These are phyloP conservation scores for Gryllus longicercus DNA, from an alignment of 2,888 invertebrate species.

Conservation along the genomic window DNA sequence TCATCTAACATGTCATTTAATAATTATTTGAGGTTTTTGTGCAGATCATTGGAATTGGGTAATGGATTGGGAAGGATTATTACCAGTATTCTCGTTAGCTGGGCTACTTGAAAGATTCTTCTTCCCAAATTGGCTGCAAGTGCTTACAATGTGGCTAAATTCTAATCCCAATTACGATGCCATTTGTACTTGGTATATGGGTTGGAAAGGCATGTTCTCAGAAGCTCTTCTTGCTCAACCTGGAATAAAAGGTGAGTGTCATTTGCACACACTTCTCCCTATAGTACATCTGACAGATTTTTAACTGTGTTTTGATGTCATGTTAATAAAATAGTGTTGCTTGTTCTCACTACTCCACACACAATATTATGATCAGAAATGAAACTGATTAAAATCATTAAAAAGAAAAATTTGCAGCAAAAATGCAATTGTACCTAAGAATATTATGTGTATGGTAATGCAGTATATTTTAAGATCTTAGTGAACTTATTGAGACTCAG, in stretches of 20 bases:
- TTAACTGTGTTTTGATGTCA: background rate
- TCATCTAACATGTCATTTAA: background rate
- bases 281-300: background rate
- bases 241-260: constrained; percentile 51
- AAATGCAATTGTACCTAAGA: no score
- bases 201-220: constrained; percentile 58
- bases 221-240: constrained; percentile 54
- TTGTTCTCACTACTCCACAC: background rate
- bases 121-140: constrained; percentile 89
- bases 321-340: background rate
- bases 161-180: constrained; percentile 86
- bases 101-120: constrained; percentile 81
- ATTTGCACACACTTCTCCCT: background rate
- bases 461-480: no score
- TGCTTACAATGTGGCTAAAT: constrained; percentile 84
- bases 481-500: no score
- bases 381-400: no score
- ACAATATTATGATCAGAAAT: no score
- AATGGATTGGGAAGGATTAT: constrained; percentile 86
- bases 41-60: constrained; percentile 91
- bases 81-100: constrained; percentile 74
- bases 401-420: no score
- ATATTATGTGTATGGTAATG: no score
- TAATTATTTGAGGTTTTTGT: constrained; percentile 33
- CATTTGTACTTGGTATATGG: constrained; percentile 80